Conservation (phyloP, 2,113 vertebrate species). For the Dicerorhinus sumatrensis region DNA sequence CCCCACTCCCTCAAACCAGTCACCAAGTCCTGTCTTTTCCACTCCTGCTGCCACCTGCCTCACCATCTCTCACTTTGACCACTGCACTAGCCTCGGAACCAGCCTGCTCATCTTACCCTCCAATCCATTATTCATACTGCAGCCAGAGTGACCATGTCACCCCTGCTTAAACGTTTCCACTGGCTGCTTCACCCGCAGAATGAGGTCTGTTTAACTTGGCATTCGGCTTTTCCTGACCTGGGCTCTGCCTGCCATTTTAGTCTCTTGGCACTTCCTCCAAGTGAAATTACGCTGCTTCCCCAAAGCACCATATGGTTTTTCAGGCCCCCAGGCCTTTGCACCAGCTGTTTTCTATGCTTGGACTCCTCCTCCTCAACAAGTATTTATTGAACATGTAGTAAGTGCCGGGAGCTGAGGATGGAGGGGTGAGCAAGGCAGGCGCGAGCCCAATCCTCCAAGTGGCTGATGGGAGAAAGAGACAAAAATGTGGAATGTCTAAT, state of each 20-base stretch:
- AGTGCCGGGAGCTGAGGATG: background rate
- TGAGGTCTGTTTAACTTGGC: constrained; percentile 67
- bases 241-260: constrained; percentile 44
- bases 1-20: background rate
- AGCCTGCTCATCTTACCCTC: constrained; percentile 37
- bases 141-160: background rate
- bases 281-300: constrained; percentile 45
- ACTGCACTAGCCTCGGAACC: background rate
- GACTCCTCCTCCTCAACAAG: background rate
- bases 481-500: background rate
- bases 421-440: background rate
- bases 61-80: background rate
- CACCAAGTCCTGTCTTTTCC: background rate
- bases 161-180: constrained; percentile 17
- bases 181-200: background rate
- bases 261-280: constrained; percentile 49
- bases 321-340: constrained; percentile 30
- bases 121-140: constrained; percentile 60
- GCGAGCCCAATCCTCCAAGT: background rate
- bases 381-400: constrained; percentile 45
- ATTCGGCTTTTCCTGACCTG: background rate
- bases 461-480: background rate
- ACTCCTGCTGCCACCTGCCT: background rate
- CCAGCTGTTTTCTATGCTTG: constrained; percentile 42
- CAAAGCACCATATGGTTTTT: background rate